These are phyloP conservation scores for Chloropsis cyanopogon DNA, from an alignment of 2,113 vertebrate species.

Conservation along the genomic window DNA sequence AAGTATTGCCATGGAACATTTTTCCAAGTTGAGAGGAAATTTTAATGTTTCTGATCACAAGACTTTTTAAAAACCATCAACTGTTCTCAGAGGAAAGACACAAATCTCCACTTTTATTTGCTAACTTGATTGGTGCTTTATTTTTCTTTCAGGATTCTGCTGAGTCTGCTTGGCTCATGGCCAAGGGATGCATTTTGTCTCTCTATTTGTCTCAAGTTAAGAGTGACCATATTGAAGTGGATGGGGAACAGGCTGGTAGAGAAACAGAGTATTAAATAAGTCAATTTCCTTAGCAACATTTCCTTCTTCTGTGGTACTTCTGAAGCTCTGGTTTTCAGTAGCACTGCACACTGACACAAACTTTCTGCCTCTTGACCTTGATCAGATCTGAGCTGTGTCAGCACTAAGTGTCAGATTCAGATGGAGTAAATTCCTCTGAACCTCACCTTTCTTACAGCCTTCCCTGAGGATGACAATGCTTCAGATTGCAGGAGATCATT, in stretches of 20 bases:
- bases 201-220: background rate
- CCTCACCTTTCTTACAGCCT: background rate
- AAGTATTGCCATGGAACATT: background rate
- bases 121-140: background rate
- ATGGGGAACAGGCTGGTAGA: background rate
- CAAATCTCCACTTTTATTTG: slow-evolving; percentile 40
- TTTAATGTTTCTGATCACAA: slow-evolving; percentile 5
- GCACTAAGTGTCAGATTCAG: background rate
- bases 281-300: background rate
- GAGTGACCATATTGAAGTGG: background rate
- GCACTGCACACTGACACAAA: background rate
- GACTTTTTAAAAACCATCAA: background rate
- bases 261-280: background rate
- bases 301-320: background rate
- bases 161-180: slow-evolving; percentile 2
- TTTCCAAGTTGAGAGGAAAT: background rate
- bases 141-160: slow-evolving; percentile 28
- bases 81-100: slow-evolving; percentile 4
- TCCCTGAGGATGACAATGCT: background rate
- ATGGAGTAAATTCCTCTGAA: background rate
- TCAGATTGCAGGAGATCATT: background rate
- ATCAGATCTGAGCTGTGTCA: background rate
- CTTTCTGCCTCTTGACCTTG: background rate
- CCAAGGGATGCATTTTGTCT: slow-evolving; percentile 32
- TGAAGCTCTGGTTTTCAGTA: background rate